Percentiles rank a stretch among this genome's conserved stretches.
Conservation (phyloP, 2,888 invertebrate species). For the Drosophila meridionalis region DNA sequence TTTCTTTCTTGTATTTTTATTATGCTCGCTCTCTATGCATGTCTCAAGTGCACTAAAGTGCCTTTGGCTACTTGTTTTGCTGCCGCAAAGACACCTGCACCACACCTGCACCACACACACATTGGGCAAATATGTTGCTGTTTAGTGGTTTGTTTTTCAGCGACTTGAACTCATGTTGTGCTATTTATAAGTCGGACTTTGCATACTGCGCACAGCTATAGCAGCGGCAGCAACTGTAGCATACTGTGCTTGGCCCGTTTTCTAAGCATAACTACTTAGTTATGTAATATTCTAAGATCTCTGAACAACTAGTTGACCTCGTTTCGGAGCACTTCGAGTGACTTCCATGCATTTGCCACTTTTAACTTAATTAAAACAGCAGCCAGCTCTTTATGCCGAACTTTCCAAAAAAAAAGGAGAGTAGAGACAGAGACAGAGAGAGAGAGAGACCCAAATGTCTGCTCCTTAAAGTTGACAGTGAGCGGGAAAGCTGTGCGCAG, state of each 20-base stretch:
- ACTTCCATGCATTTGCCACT: slow-evolving; percentile 26
- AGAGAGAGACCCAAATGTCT: neutral
- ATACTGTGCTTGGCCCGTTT: neutral
- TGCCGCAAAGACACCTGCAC: slow-evolving; percentile 25
- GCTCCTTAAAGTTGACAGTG: slow-evolving; percentile 10
- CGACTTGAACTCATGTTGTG: slow-evolving; percentile 18
- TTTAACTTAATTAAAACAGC: slow-evolving; percentile 66
- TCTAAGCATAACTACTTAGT: slow-evolving; percentile 52
- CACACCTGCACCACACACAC: slow-evolving; percentile 2
- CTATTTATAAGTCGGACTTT: slow-evolving; percentile 33
- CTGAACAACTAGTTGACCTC: slow-evolving; percentile 60
- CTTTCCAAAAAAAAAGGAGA: neutral
- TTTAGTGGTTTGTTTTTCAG: slow-evolving; percentile 18
- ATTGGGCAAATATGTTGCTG: slow-evolving; percentile 12
- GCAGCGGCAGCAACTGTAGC: neutral
- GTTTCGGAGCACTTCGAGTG: slow-evolving; percentile 34
- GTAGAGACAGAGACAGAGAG: neutral
- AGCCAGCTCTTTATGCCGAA: slow-evolving; percentile 10
- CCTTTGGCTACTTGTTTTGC: slow-evolving; percentile 66
- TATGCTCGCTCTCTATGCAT: slow-evolving; percentile 27
- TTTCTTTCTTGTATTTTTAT: slow-evolving; percentile 8
- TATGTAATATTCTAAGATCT: slow-evolving; percentile 60
- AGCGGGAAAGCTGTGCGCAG: neutral
- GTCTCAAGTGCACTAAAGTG: slow-evolving; percentile 74
- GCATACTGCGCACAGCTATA: slow-evolving; percentile 10